phyloP scores from a whole-genome alignment of 1,140 invertebrate genomes.

The Pogonognathellus flavescens region DNA sequence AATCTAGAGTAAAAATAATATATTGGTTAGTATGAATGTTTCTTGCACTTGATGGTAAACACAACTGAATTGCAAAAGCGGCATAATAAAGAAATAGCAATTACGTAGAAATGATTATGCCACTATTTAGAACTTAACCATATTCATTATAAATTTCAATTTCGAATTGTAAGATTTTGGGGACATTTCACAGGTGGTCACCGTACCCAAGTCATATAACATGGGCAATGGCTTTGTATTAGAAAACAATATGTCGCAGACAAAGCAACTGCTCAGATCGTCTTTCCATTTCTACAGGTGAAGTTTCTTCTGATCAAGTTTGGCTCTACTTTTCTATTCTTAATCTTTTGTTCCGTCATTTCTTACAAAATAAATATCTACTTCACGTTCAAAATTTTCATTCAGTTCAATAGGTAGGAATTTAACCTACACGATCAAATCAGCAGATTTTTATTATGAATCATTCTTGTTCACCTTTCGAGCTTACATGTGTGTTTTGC shows the following conservation, averaged over 20 bases:
- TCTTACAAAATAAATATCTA: neutral
- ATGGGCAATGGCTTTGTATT: conserved; percentile 55
- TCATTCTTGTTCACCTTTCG: too few relatives aligned
- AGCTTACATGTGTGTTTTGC: too few relatives aligned
- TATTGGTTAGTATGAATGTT: too few relatives aligned
- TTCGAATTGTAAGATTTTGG: conserved; percentile 33
- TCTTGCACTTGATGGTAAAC: too few relatives aligned
- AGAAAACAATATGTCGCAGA: conserved; percentile 47
- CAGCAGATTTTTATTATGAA: too few relatives aligned
- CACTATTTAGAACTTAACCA: neutral
- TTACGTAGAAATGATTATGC: too few relatives aligned
- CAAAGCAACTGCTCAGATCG: conserved; percentile 56
- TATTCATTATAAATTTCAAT: neutral
- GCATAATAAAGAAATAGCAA: too few relatives aligned
- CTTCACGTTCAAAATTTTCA: too few relatives aligned
- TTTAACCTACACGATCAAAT: too few relatives aligned
- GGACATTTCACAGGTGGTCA: conserved; percentile 53
- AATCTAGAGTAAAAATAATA: too few relatives aligned
- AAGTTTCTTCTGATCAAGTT: conserved; percentile 55
- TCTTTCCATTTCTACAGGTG: conserved; percentile 57
- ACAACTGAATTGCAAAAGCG: too few relatives aligned
- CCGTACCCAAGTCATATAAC: conserved; percentile 59
- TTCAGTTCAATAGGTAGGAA: too few relatives aligned
- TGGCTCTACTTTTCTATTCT: conserved; percentile 35
- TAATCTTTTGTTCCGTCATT: conserved; percentile 9